Evolutionary conservation across 2,797 vertebrate genomes (phyloP), one percentile per base, ranked within the genome.

Genomic region (Rachycentron canadum): DNA sequence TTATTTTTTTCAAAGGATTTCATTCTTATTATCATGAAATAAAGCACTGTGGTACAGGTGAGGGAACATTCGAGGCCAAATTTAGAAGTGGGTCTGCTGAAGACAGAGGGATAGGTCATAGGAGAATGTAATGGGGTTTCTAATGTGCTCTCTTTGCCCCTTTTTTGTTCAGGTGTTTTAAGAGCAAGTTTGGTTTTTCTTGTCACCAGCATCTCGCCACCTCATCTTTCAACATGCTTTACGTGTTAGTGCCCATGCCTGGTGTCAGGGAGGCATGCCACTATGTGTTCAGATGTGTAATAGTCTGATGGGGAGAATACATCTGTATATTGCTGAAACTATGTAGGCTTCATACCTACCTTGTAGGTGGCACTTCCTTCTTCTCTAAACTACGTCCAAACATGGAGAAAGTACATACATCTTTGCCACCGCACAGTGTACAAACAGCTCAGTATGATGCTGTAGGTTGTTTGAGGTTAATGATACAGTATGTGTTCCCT

Each of bases 281-380:
- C 84, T 87, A 86, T 87, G 78, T 84, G 86, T 91, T 87, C 79
- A 86, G 79, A 89, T 92, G 89, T 93, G 75, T 90, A 71, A 92
- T 90, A 78, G 86, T 77, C 75, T 71, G 47, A 81, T 63, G 76
- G 75, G 41, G 64, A 68, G 77, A 84, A 74, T 43, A 75, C 63
- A 69, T 89, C 74, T 53, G 65, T 72, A 86, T 93, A 89, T 92
- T n/a, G 76, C 73, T 38, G 47, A 80, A 93, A 87, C 88, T 91
- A 92, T 90, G 85, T 79, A 45, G 77, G 71, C 78, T 84, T 86
- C 56, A 79, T 79, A 74, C 69, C 56, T 80, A 56, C 86, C 50
- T 66, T 80, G 67, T 76, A 71, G 78, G 79, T 81, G 75, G 69
- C 87, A 71, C 84, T 83, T 84, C 73, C 87, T 76, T 84, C 70